phyloP scores from a whole-genome alignment of 2,113 vertebrate species.

The Pituophis catenifer region DNA sequence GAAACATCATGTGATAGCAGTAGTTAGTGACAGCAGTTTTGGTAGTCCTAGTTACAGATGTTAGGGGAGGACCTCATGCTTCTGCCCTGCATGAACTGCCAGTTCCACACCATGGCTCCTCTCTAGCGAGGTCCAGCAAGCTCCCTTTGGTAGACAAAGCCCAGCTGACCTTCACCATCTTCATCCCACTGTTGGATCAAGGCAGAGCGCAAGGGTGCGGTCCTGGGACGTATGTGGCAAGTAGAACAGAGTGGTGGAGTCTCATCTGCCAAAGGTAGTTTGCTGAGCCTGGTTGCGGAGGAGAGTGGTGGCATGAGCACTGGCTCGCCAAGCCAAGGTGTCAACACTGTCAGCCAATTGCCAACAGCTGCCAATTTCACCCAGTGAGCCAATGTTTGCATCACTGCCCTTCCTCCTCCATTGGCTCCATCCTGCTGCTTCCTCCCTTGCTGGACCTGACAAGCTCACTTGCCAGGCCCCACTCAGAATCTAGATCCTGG shows the following conservation, averaged over 20 bases:
- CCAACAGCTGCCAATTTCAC: too few species aligned
- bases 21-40: not conserved
- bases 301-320: not conserved
- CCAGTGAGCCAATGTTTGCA: too few species aligned
- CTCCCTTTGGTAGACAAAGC: not conserved
- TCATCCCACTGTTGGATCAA: not conserved
- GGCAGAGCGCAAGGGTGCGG: not conserved
- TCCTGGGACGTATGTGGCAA: not conserved
- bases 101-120: not conserved
- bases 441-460: too few species aligned
- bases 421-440: too few species aligned
- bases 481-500: not conserved
- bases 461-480: too few species aligned
- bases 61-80: not conserved
- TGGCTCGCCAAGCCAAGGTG: not conserved
- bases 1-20: not conserved
- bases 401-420: too few species aligned
- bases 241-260: not conserved
- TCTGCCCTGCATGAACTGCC: not conserved
- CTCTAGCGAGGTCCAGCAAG: not conserved
- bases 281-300: not conserved
- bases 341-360: not conserved
- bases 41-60: not conserved
- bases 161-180: not conserved
- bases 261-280: not conserved